Evolutionary conservation across 2,888 invertebrate species (phyloP).

Genomic region (Brachypalpus laphriformis): DNA sequence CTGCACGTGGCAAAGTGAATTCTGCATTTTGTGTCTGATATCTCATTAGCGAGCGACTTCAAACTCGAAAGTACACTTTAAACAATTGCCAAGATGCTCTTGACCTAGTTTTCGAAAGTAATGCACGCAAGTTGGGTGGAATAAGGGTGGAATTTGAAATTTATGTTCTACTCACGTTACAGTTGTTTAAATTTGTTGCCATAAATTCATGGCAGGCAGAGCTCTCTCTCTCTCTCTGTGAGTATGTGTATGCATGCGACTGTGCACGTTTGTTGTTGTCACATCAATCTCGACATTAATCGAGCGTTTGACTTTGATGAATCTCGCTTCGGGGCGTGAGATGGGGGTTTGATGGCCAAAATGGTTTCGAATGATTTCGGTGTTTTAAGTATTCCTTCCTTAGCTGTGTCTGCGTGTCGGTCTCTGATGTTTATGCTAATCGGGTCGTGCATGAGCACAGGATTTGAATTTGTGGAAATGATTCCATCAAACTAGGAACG

Average conservation of each 20-base stretch:
- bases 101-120: slow-evolving; percentile 52
- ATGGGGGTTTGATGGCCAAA: neutral
- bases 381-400: neutral
- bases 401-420: neutral
- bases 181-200: slow-evolving; percentile 30
- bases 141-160: slow-evolving; percentile 8
- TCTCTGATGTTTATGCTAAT: slow-evolving; percentile 52
- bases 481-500: slow-evolving; percentile 43
- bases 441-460: slow-evolving; percentile 33
- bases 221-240: neutral
- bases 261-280: slow-evolving; percentile 47
- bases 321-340: slow-evolving; percentile 4
- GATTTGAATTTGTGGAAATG: slow-evolving; percentile 63
- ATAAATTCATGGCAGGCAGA: slow-evolving; percentile 35
- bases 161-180: slow-evolving; percentile 10
- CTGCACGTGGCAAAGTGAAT: slow-evolving; percentile 38
- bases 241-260: neutral
- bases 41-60: slow-evolving; percentile 53
- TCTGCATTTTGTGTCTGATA: slow-evolving; percentile 50
- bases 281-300: slow-evolving; percentile 65
- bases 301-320: slow-evolving; percentile 69
- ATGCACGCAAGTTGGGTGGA: neutral
- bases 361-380: slow-evolving; percentile 40
- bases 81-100: slow-evolving; percentile 39
- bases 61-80: slow-evolving; percentile 26